A percentile compares a stretch with the other conserved stretches of the same genome.
Conservation (phyloP, 2,797 vertebrate species). For the Macrochelys suwanniensis region DNA sequence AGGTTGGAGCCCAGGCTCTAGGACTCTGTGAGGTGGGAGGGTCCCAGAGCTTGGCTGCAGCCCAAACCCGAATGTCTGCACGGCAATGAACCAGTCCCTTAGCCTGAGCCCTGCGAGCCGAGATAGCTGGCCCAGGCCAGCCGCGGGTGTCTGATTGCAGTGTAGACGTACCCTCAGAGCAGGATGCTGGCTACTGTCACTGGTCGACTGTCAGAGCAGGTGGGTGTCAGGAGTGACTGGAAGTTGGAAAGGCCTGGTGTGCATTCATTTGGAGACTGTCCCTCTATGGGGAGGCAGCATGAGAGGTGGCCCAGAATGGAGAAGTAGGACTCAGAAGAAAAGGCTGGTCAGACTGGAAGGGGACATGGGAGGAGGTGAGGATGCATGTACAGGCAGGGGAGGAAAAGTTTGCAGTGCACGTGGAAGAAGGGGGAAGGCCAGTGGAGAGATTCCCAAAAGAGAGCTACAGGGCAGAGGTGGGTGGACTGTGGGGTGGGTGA, state of each 20-base stretch:
- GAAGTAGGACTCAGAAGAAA: neutral
- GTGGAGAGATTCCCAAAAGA: neutral
- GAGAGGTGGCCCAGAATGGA: neutral
- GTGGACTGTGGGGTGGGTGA: neutral
- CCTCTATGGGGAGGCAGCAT: neutral
- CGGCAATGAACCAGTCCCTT: neutral
- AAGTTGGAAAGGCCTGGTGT: accelerated
- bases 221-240: neutral
- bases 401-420: neutral
- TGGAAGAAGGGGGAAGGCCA: neutral
- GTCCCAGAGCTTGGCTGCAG: no score
- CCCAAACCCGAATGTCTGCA: neutral
- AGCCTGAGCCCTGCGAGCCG: neutral
- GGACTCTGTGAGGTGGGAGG: no score
- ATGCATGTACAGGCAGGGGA: neutral
- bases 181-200: neutral
- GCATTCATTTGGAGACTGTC: neutral
- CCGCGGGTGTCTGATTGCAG: neutral
- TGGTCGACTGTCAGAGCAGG: neutral
- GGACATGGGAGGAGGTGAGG: neutral
- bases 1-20: no score
- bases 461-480: accelerated
- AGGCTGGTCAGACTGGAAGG: neutral
- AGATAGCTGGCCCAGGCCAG: neutral
- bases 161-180: neutral